These are phyloP conservation scores for Selenia dentaria DNA, from an alignment of 2,888 invertebrate species.

Conservation along the genomic window DNA sequence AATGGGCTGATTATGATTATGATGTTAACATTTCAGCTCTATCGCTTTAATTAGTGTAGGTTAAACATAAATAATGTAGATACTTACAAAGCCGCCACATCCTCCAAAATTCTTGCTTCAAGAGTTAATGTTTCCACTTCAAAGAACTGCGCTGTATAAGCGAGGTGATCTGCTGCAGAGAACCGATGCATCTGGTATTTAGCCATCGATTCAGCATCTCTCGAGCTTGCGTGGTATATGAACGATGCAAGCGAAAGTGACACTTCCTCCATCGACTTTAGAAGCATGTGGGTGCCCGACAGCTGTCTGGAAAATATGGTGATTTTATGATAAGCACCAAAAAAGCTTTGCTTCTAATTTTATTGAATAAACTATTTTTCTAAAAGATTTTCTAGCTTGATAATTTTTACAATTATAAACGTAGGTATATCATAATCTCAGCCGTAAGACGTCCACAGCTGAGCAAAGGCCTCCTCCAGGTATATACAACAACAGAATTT, in stretches of 20 bases:
- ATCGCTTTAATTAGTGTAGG: no score
- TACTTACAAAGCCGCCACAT: slow-evolving; percentile 54
- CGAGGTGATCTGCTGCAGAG: slow-evolving; percentile 51
- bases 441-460: no score
- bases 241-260: slow-evolving; percentile 43
- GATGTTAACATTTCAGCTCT: no score
- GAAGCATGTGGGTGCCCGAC: slow-evolving; percentile 58
- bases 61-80: no score
- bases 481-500: no score
- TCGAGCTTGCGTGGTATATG: slow-evolving; percentile 31
- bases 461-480: no score
- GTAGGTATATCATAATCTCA: no score
- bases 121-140: slow-evolving; percentile 47
- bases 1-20: no score
- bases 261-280: slow-evolving; percentile 60
- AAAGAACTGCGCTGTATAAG: slow-evolving; percentile 54
- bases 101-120: slow-evolving; percentile 42
- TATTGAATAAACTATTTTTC: no score
- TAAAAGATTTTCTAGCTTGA: no score
- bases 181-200: slow-evolving; percentile 46
- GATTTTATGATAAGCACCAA: background rate
- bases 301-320: slow-evolving; percentile 55
- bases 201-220: slow-evolving; percentile 25
- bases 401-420: no score
- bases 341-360: no score